Percentiles rank a stretch among this genome's conserved stretches.
Conservation (phyloP, 2,797 vertebrate species). For the Naso thynnoides region DNA sequence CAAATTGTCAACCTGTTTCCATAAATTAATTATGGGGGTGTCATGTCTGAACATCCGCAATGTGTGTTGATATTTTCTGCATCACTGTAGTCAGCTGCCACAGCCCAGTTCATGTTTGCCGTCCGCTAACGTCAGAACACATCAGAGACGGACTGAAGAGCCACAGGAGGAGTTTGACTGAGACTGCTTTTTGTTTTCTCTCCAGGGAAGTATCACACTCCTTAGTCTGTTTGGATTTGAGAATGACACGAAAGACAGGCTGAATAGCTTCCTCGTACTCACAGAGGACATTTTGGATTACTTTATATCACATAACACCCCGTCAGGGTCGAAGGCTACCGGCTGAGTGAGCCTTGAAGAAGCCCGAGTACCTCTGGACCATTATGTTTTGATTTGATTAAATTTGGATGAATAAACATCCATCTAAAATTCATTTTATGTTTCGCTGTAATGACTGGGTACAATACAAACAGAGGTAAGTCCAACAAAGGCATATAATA, state of each 20-base stretch:
- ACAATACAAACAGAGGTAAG: conserved; percentile 13
- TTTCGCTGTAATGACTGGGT: not conserved
- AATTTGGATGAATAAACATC: conserved; percentile 11
- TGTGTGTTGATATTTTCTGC: conserved; percentile 13
- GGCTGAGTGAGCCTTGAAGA: not conserved
- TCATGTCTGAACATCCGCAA: conserved; percentile 34
- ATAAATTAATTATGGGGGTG: conserved; percentile 60
- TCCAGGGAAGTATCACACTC: conserved; percentile 3
- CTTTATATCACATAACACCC: conserved; percentile 22
- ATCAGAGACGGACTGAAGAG: not conserved
- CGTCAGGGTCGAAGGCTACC: conserved; percentile 9
- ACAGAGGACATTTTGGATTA: conserved; percentile 5
- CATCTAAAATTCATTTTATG: conserved; percentile 10
- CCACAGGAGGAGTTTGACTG: conserved; percentile 13
- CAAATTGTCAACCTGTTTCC: conserved; percentile 26
- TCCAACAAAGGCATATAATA: conserved; percentile 16
- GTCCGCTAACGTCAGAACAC: conserved; percentile 22
- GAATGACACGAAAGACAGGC: conserved; percentile 26
- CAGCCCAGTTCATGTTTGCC: conserved; percentile 31
- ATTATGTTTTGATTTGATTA: not conserved
- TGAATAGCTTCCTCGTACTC: conserved; percentile 7
- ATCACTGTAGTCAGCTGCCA: conserved; percentile 7
- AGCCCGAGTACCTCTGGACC: not conserved
- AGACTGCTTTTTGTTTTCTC: conserved; percentile 15
- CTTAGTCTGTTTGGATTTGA: conserved; percentile 26